phyloP scores from a whole-genome alignment of 2,113 vertebrate genomes.

The Trogon melanurus region DNA sequence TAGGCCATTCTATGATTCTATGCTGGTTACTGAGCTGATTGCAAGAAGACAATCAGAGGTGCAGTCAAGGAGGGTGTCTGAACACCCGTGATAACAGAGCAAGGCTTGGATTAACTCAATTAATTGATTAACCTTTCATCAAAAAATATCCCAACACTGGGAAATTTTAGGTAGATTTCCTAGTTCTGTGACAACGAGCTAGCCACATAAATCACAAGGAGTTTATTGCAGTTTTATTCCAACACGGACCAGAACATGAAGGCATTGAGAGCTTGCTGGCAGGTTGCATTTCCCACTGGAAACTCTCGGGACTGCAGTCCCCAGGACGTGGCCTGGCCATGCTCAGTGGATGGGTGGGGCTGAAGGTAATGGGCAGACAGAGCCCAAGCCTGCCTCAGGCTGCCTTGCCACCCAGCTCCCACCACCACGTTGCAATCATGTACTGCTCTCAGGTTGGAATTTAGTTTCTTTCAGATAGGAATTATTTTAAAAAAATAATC shows the following conservation, averaged over 20 bases:
- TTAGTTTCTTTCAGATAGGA: background rate
- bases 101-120: background rate
- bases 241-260: background rate
- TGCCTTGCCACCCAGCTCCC: background rate
- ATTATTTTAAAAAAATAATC: background rate
- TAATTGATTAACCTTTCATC: too few species aligned
- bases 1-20: too few species aligned
- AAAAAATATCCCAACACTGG: background rate
- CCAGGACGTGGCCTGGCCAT: accelerated
- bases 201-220: background rate
- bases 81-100: background rate
- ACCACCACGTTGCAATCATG: background rate
- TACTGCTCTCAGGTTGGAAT: background rate
- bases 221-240: background rate
- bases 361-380: background rate
- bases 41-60: background rate
- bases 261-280: background rate
- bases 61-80: background rate
- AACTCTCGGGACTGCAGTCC: background rate
- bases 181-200: background rate
- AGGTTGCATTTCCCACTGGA: background rate
- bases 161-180: background rate
- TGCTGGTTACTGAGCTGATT: background rate
- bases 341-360: background rate
- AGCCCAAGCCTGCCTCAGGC: background rate